Percentiles rank a stretch among this genome's conserved stretches.
phyloP scores from a whole-genome alignment of 2,797 vertebrate genomes.

The Karalla daura region DNA sequence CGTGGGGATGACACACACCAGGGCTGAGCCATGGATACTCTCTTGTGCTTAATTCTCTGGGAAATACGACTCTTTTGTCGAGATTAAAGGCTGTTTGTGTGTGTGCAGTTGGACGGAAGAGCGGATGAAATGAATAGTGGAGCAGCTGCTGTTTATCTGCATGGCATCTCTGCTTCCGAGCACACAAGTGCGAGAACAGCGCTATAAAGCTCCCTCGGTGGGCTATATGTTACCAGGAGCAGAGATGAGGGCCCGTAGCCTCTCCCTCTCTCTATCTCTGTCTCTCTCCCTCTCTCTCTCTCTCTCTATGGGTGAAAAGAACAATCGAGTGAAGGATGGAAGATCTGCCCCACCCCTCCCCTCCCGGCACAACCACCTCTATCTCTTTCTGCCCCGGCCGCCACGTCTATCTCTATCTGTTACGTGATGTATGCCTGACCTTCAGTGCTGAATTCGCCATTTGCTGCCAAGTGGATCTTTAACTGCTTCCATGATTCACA shows the following conservation, averaged over 20 bases:
- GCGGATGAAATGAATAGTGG: conserved; percentile 51
- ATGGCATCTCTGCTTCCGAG: conserved; percentile 62
- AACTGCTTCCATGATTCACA: conserved; percentile 76
- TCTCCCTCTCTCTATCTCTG: conserved; percentile 39
- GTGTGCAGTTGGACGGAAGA: conserved; percentile 52
- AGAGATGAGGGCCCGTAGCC: conserved; percentile 4
- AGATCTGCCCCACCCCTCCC: conserved; percentile 22
- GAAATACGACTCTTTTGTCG: conserved; percentile 51
- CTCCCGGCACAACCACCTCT: conserved; percentile 7
- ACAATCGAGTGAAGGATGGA: conserved; percentile 59
- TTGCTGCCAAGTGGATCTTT: conserved; percentile 76
- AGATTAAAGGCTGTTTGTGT: conserved; percentile 57
- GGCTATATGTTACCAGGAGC: conserved; percentile 58
- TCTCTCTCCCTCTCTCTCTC: conserved; percentile 13
- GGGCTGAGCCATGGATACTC: not conserved
- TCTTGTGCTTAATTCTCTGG: conserved; percentile 39
- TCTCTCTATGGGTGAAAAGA: conserved; percentile 39
- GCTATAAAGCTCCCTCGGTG: conserved; percentile 60
- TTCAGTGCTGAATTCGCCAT: conserved; percentile 70
- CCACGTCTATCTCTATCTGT: conserved; percentile 39
- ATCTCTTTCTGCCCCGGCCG: conserved; percentile 33
- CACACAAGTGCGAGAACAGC: conserved; percentile 46
- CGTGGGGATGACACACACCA: conserved; percentile 20
- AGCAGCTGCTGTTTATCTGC: conserved; percentile 67
- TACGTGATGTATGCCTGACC: conserved; percentile 75